These are phyloP conservation scores for Cyclopterus lumpus DNA, from an alignment of 2,797 vertebrate species.

Conservation along the genomic window DNA sequence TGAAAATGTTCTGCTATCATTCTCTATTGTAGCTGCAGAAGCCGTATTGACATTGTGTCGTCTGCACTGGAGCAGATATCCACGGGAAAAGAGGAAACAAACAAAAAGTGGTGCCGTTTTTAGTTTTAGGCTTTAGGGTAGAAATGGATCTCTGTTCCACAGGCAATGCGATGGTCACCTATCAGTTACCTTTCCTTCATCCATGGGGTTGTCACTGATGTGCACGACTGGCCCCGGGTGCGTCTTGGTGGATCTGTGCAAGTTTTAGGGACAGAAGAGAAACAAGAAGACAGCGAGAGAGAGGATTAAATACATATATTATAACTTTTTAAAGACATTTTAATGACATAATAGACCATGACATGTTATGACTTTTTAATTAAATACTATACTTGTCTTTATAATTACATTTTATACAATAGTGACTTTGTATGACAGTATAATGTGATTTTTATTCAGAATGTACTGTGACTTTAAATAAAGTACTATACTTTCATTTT, in stretches of 20 bases:
- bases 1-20: conserved; percentile 23
- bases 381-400: no score
- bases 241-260: conserved; percentile 93
- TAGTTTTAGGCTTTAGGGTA: neutral
- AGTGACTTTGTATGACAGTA: no score
- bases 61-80: neutral
- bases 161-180: neutral
- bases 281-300: neutral
- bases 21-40: conserved; percentile 13
- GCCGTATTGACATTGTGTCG: conserved; percentile 17
- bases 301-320: no score
- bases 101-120: neutral
- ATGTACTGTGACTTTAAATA: no score
- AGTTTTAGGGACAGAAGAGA: conserved; percentile 20
- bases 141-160: neutral
- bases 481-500: no score
- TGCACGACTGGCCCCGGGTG: conserved; percentile 98
- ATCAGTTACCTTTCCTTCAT: conserved; percentile 94
- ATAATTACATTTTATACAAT: no score
- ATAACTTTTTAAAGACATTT: no score
- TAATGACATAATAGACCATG: no score
- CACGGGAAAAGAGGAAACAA: neutral
- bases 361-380: no score
- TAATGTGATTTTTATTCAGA: no score
- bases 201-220: conserved; percentile 99